phyloP scores from a whole-genome alignment of 2,888 invertebrate genomes.

The Phyto melanocephala region DNA sequence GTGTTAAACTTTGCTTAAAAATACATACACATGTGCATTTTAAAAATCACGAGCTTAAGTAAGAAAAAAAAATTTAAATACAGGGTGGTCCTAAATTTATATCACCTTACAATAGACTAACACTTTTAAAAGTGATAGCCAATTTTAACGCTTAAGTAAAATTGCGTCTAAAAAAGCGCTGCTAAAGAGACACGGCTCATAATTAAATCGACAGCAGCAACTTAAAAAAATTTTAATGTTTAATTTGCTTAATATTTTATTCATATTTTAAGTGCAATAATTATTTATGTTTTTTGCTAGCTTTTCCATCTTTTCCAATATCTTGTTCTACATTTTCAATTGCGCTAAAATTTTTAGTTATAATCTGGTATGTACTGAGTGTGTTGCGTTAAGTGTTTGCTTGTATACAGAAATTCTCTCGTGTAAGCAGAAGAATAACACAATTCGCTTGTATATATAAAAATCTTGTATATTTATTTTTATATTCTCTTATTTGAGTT shows the following conservation, averaged over 20 bases:
- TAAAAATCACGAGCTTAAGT: too few relatives aligned
- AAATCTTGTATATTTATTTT: background rate
- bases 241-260: too few relatives aligned
- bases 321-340: constrained; percentile 14
- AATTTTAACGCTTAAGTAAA: too few relatives aligned
- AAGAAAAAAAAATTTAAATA: too few relatives aligned
- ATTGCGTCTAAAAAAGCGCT: too few relatives aligned
- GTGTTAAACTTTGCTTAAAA: constrained; percentile 2
- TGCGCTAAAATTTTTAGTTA: background rate
- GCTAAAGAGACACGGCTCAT: too few relatives aligned
- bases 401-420: background rate
- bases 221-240: too few relatives aligned
- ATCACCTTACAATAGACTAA: too few relatives aligned
- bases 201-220: too few relatives aligned
- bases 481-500: background rate
- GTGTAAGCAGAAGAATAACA: constrained; percentile 12
- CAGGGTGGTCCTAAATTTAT: too few relatives aligned
- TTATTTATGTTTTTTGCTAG: constrained; percentile 9
- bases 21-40: too few relatives aligned
- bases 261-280: constrained; percentile 19
- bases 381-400: background rate
- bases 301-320: background rate
- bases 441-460: constrained; percentile 1
- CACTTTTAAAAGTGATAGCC: too few relatives aligned
- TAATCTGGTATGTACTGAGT: constrained; percentile 1